Evolutionary conservation across 2,113 vertebrate species (phyloP).

Genomic region (Eulemur macaco): DNA sequence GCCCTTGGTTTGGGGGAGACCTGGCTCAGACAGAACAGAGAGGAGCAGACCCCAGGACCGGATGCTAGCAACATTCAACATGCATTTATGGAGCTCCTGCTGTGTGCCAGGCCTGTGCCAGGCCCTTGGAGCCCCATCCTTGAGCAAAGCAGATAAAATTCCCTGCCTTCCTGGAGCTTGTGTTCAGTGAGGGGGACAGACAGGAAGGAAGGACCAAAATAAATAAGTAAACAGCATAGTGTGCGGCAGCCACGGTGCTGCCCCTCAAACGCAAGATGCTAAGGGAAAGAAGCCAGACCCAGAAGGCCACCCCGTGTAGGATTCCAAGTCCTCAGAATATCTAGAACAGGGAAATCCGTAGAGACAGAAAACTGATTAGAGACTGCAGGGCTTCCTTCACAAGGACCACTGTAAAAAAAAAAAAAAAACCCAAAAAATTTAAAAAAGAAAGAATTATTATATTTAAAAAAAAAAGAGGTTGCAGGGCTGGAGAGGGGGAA

Average conservation of each 20-base stretch:
- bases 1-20: background rate
- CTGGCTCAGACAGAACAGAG: background rate
- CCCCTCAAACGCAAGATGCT: accelerated
- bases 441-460: no score
- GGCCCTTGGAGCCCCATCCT: background rate
- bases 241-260: accelerated
- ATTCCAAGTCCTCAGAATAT: accelerated
- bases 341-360: background rate
- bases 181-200: background rate
- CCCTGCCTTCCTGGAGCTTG: background rate
- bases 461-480: no score
- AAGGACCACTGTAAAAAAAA: no score
- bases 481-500: accelerated
- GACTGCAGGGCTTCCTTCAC: background rate
- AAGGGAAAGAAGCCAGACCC: background rate
- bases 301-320: accelerated
- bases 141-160: background rate
- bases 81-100: background rate
- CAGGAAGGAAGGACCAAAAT: background rate
- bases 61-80: accelerated
- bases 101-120: background rate
- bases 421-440: no score
- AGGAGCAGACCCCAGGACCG: background rate
- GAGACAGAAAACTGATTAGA: accelerated
- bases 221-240: accelerated